These are phyloP conservation scores for Patella pellucida DNA, from an alignment of 2,888 invertebrate species.

Conservation along the genomic window DNA sequence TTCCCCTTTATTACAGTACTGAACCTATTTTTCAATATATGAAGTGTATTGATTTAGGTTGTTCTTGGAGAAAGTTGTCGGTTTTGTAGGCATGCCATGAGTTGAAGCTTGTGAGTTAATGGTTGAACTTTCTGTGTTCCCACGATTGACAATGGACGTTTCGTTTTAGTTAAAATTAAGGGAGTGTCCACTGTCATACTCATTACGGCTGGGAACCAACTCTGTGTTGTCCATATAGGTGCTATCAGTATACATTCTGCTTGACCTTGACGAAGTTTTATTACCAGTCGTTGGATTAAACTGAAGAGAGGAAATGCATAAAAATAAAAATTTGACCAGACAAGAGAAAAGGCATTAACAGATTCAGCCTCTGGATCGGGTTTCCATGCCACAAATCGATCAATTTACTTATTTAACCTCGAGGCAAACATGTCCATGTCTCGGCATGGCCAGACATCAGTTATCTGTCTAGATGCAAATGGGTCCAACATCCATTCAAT, in stretches of 20 bases:
- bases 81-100: conserved; percentile 16
- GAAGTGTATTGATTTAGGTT: conserved; percentile 22
- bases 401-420: conserved; percentile 17
- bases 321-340: conserved; percentile 12
- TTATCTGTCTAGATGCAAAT: not conserved
- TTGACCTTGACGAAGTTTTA: conserved; percentile 13
- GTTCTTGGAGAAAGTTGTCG: conserved; percentile 13
- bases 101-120: conserved; percentile 23
- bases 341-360: conserved; percentile 24
- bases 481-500: conserved; percentile 26
- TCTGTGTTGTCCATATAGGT: conserved; percentile 18
- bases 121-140: conserved; percentile 1
- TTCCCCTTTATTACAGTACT: conserved; percentile 21
- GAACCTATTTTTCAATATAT: conserved; percentile 30
- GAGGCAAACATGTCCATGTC: conserved; percentile 26
- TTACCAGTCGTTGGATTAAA: conserved; percentile 11
- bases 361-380: conserved; percentile 20
- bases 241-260: conserved; percentile 16
- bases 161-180: conserved; percentile 3
- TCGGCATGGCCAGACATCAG: not conserved
- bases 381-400: conserved; percentile 15
- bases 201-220: conserved; percentile 18
- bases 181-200: conserved; percentile 3
- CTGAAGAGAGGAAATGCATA: conserved; percentile 29
- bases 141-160: not conserved